Evolutionary conservation across 2,113 vertebrate species (phyloP), one percentile per base, ranked within the genome.

Genomic region (Phaethon lepturus): DNA sequence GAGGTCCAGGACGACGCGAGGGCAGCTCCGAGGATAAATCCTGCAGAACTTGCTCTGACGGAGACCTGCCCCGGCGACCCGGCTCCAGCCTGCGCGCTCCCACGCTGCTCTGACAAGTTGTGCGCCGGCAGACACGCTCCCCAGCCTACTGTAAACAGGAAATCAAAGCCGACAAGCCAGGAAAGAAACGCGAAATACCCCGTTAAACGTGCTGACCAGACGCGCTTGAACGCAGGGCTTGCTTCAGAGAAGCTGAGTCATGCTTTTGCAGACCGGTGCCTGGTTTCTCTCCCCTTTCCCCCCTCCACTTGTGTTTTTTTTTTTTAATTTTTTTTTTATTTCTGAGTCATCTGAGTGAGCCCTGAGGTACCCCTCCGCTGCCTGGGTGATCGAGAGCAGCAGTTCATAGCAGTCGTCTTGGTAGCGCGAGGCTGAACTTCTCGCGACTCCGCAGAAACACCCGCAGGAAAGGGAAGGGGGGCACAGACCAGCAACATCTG

Each of bases 291-390:
- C 20, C 7, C 9, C 13, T 1, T 3, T 5, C n/a, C 18, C 7
- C 9, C 10, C 14, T 3, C 7, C 5, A 38, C 38, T 38, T 38
- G 38, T 6, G 2, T 6, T 4, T 24, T 40, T 29, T 40, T 42
- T 44, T 17, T 73, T 6, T 8, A 9, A 29, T 35, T 75, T 17
- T 47, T 47, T 10, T 24, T 49, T 86, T 52, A 96, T 97, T 96
- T 98, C 96, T 98, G 97, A 98, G 98, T 98, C 97, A 98, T 97
- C 95, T 26, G 52, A 93, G 86, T 76, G 47, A 97, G 87, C 59
- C 77, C 71, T 96, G 92, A 67, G 68, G 78, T 49, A 82, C 55
- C 47, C 45, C 15, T 55, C 73, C 81, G 10, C 53, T 66, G 90
- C 66, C 59, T 24, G 45, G 45, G 20, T 86, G 87, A 84, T 56